phyloP scores from a whole-genome alignment of 2,888 invertebrate genomes.

The Mechanitis messenoides region DNA sequence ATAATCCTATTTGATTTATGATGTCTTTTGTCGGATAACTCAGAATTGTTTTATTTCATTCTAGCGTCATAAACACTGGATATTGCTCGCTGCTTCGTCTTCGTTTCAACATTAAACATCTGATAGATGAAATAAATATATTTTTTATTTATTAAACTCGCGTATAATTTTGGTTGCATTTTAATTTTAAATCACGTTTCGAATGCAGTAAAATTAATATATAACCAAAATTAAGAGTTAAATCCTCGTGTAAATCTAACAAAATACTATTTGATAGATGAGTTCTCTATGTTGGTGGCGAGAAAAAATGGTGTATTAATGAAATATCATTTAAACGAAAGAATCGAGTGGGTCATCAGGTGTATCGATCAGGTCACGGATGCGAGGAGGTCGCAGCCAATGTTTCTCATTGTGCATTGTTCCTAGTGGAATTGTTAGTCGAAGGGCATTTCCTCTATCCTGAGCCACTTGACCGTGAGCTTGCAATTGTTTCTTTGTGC shows the following conservation, averaged over 20 bases:
- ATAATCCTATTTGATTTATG: slow-evolving; percentile 9
- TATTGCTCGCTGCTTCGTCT: no score
- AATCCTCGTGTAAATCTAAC: no score
- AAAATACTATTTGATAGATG: no score
- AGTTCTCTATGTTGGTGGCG: no score
- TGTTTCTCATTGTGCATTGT: slow-evolving; percentile 68
- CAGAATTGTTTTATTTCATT: not conserved
- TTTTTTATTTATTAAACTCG: no score
- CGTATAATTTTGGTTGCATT: no score
- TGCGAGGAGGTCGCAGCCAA: slow-evolving; percentile 53
- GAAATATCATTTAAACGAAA: not conserved
- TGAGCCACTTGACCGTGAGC: slow-evolving; percentile 51
- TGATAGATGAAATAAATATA: no score
- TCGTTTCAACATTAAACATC: no score
- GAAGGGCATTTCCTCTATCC: slow-evolving; percentile 66
- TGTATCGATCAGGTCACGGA: slow-evolving; percentile 45
- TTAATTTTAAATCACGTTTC: no score
- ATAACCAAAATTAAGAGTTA: no score
- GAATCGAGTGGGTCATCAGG: slow-evolving; percentile 5
- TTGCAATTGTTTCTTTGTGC: slow-evolving; percentile 24
- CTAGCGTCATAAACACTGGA: not conserved
- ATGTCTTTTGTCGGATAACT: not conserved
- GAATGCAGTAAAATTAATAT: no score
- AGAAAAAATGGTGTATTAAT: no score
- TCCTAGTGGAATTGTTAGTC: slow-evolving; percentile 43